Conservation (phyloP, 2,888 invertebrate species). For the Dendrolimus pini region DNA sequence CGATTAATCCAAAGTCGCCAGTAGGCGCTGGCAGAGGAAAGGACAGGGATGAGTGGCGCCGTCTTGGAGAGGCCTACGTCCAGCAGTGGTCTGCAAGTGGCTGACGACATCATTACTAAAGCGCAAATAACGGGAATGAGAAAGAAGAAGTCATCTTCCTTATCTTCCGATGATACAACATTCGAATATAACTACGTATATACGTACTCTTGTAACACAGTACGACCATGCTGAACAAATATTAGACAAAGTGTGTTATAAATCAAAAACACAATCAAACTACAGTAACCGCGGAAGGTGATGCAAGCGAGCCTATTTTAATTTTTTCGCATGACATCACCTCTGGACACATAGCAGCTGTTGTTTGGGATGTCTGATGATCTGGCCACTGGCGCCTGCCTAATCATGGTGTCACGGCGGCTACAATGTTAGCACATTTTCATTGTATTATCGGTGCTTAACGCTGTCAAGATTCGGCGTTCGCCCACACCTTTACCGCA, state of each 20-base stretch:
- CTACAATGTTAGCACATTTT: not conserved
- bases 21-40: too few species aligned
- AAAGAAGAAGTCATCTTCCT: too few species aligned
- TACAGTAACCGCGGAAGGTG: constrained; percentile 2
- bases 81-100: too few species aligned
- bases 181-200: too few species aligned
- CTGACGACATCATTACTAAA: too few species aligned
- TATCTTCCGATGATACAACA: too few species aligned
- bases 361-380: constrained; percentile 14
- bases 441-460: not conserved
- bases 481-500: not conserved
- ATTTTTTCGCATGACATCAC: constrained; percentile 7
- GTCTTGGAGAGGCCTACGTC: too few species aligned
- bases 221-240: too few species aligned
- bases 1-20: too few species aligned
- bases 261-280: not conserved
- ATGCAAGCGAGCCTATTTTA: constrained; percentile 4
- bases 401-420: constrained; percentile 1
- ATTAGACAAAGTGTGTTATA: not conserved
- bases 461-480: not conserved
- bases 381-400: constrained; percentile 22
- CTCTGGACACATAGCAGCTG: constrained; percentile 18
- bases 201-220: too few species aligned
- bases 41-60: too few species aligned
- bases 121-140: too few species aligned